Evolutionary conservation across 2,113 vertebrate genomes (phyloP), one percentile per base, ranked within the genome.

Genomic region (Cyrtonyx montezumae): DNA sequence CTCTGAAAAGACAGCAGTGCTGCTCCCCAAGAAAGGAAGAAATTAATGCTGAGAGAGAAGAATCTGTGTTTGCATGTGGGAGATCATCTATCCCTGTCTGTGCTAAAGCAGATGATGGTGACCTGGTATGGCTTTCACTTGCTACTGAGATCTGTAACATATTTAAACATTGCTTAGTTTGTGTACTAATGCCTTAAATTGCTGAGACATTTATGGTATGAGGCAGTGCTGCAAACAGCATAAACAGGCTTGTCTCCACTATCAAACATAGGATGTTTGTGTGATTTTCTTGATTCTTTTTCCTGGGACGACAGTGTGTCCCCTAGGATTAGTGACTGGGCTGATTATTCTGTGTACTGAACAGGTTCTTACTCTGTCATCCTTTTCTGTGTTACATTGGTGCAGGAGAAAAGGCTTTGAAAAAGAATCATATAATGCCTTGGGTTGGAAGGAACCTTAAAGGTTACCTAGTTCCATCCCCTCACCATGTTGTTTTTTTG

Each of bases 101-200:
- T 15, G 22, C 16, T 37, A 67, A 58, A 87, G 63, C 36, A 62
- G 49, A n/a, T 73, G 81, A 79, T 28, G 61, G 67, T 59, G 87
- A 22, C 5, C 2, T 28, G 59, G 58, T 61, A 23, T 76, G 81
- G 45, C 45, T 84, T 91, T 91, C 59, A 82, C 65, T 89, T 89
- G 63, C 68, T 91, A 62, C 81, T 79, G 84, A 89, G 71, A 45
- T 65, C 67, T 84, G 71, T 58, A 77, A 85, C 77, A 58, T 79
- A 73, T 90, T 93, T 84, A 84, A 93, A 87, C 66, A 82, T 87
- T 48, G 87, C 55, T 73, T 94, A 82, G 8, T 5, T 49, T 79
- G 7, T 49, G 42, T 73, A 86, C 70, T 84, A 85, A 40, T n/a
- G 58, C 45, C 71, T 79, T 65, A 46, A 62, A 79, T 61, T 76